A percentile compares a stretch with the other conserved stretches of the same genome.
Evolutionary conservation across 2,888 invertebrate genomes (phyloP).

Genomic region (Athalia rosae): DNA sequence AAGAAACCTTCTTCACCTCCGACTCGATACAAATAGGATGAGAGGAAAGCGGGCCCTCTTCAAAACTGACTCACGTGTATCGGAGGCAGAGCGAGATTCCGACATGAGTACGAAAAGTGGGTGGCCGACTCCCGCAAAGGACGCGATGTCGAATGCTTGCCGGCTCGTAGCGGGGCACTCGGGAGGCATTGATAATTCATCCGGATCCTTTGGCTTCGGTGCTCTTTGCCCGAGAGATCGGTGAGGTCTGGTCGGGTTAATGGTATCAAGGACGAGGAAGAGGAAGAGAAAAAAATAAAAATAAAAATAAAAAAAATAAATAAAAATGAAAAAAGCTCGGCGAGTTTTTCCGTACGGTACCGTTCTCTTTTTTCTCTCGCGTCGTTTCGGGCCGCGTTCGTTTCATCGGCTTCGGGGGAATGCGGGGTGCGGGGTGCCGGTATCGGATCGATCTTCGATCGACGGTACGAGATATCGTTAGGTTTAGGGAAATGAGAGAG

Average conservation of each 20-base stretch:
- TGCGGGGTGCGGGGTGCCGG: not conserved
- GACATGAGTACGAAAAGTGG: not conserved
- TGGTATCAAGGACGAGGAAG: not conserved
- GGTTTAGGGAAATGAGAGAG: not conserved
- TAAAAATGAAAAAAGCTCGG: not conserved
- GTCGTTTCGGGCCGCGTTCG: not conserved
- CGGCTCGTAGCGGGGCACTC: constrained; percentile 44
- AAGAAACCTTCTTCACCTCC: not conserved
- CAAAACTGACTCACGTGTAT: not conserved
- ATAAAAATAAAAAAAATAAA: too few relatives aligned
- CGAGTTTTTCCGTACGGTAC: not conserved
- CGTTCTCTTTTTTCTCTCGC: not conserved
- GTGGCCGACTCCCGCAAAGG: constrained; percentile 22
- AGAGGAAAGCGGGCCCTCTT: not conserved
- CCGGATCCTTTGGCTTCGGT: constrained; percentile 31
- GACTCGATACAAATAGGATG: not conserved
- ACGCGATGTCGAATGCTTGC: constrained; percentile 29
- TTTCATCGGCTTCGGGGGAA: not conserved
- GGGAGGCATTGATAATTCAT: constrained; percentile 45
- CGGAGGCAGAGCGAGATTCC: constrained; percentile 12
- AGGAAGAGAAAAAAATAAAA: not conserved
- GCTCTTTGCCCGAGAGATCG: constrained; percentile 17
- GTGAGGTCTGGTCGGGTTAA: constrained; percentile 28
- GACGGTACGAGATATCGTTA: constrained; percentile 13
- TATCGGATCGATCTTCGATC: constrained; percentile 21